phyloP scores from a whole-genome alignment of 2,797 vertebrate species.

The Catostomus latipinnis region DNA sequence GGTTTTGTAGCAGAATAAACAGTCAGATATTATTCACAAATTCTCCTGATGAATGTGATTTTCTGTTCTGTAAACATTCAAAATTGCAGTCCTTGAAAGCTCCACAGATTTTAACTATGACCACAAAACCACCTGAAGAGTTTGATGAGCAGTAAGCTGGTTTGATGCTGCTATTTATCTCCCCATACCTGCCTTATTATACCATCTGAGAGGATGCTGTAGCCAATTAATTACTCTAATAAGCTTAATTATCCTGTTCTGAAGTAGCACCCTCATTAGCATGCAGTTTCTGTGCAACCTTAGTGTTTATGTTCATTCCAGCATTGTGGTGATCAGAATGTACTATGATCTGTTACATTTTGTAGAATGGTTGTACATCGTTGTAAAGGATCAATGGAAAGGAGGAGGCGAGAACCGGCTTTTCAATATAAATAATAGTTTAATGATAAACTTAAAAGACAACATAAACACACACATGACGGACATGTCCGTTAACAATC shows the following conservation, averaged over 20 bases:
- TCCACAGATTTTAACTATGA: slow-evolving; percentile 12
- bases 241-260: slow-evolving; percentile 1
- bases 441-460: too few species aligned
- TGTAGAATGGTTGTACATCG: not conserved
- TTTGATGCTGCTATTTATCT: slow-evolving; percentile 25
- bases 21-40: slow-evolving; percentile 3
- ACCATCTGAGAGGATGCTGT: slow-evolving; percentile 12
- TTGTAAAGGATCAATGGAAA: not conserved
- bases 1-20: slow-evolving; percentile 16
- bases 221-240: slow-evolving; percentile 9
- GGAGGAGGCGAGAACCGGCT: too few species aligned
- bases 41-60: slow-evolving; percentile 13
- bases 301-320: not conserved
- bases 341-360: not conserved
- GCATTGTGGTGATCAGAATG: not conserved
- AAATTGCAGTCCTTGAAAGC: not conserved
- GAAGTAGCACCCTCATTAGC: slow-evolving; percentile 13
- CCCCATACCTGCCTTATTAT: not conserved
- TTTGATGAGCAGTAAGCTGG: slow-evolving; percentile 7
- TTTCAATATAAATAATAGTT: too few species aligned
- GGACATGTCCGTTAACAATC: too few species aligned
- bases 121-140: slow-evolving; percentile 12
- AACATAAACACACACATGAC: too few species aligned
- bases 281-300: not conserved
- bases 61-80: not conserved